These are phyloP conservation scores for Oryzias javanicus DNA, from an alignment of 2,113 vertebrate genomes.

Conservation along the genomic window DNA sequence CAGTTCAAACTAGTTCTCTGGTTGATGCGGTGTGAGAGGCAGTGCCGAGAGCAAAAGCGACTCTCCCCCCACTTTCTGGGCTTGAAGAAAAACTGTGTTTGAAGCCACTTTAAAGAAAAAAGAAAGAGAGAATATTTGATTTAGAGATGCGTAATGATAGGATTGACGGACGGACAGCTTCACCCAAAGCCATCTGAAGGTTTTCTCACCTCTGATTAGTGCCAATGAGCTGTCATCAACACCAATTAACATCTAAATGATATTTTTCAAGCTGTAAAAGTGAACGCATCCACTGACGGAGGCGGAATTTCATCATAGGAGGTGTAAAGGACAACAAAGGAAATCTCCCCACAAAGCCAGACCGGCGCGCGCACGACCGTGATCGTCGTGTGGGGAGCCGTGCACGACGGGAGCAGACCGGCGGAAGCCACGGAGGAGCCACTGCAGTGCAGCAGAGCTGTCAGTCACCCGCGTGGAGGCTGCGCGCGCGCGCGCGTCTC, in stretches of 20 bases:
- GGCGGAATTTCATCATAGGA: not conserved
- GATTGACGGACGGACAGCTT: too few species aligned
- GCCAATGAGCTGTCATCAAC: too few species aligned
- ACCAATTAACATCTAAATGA: too few species aligned
- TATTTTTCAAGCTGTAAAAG: not conserved
- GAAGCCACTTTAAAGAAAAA: too few species aligned
- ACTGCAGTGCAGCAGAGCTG: conserved; percentile 79
- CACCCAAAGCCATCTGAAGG: too few species aligned
- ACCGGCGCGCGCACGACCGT: conserved; percentile 10
- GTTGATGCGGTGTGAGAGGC: conserved; percentile 19
- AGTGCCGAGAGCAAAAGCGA: not conserved
- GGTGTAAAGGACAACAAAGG: conserved; percentile 46
- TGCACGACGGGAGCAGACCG: conserved; percentile 29
- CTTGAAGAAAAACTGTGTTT: too few species aligned
- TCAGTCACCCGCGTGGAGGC: conserved; percentile 54
- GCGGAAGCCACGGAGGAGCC: conserved; percentile 47
- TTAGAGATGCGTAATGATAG: too few species aligned
- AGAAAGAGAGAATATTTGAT: too few species aligned
- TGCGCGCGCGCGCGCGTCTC: not conserved
- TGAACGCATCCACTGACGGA: not conserved
- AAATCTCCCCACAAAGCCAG: conserved; percentile 4
- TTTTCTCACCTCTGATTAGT: too few species aligned
- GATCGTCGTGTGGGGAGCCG: conserved; percentile 15
- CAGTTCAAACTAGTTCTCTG: conserved; percentile 76
- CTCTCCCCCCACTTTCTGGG: too few species aligned